Evolutionary conservation across 2,113 vertebrate genomes (phyloP), one percentile per base, ranked within the genome.

Genomic region (Oenanthe melanoleuca): DNA sequence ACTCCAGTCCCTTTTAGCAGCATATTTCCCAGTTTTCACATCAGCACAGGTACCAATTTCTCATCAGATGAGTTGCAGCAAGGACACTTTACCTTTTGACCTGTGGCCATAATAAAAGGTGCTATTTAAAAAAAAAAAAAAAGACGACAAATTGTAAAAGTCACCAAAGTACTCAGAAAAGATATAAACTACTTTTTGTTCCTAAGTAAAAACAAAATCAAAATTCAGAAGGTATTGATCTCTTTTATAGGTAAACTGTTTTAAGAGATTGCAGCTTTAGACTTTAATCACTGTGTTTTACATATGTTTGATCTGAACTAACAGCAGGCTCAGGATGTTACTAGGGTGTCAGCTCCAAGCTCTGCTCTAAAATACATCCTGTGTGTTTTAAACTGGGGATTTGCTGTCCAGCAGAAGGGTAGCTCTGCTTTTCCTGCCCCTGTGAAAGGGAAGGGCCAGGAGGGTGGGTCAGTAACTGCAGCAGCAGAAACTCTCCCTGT

Each of bases 81-180:
- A 75, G 59, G 47, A 82, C 21, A 53, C 15, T 72, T 89, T 78
- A 92, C 67, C 74, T 94, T 93, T 87, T 83, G 80, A 95, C 90
- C 77, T 49, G 40, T 82, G 31, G 15, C 31, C 56, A 63, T 49
- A 66, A 56, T 44, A 75, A 21, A 52, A 91, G 33, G 31, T 89
- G 57, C 26, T 86, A 44, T 85, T 12, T 11, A 55, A 38, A 66
- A 29, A 28, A 3, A 19, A 28, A 3, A 19, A 12, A 55, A 45
- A 10, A 45, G 17, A 19, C 8, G 18, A 21, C 24, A 31, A 65
- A 50, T 15, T 78, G 50, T 85, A 55, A 88, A 80, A 89, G 67
- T 89, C 0, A 5, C 11, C 6, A 29, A 33, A 49, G 21, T 91
- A 8, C 8, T 69, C 26, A 37, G 19, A 22, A 55, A 59, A 80